Percentiles rank a stretch among this genome's conserved stretches.
These are phyloP conservation scores for Parus major DNA, from an alignment of 2,113 vertebrate species.

Conservation along the genomic window DNA sequence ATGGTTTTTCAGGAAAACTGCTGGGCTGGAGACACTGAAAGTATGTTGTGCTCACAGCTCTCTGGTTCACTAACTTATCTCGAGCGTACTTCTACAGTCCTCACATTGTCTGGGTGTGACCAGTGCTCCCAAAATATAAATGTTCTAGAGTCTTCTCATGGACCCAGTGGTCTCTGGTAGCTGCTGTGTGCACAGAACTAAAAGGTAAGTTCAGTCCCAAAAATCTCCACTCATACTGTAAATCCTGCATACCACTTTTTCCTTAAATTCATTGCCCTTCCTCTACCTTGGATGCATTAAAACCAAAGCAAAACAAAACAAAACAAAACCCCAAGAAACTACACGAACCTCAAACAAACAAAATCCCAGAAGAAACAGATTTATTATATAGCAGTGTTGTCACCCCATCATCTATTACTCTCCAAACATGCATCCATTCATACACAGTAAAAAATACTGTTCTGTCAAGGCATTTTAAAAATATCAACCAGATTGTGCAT, in stretches of 20 bases:
- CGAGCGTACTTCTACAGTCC: background rate
- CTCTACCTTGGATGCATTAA: background rate
- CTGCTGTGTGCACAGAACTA: background rate
- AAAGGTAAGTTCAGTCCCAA: background rate
- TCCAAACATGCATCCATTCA: background rate
- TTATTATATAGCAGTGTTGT: background rate
- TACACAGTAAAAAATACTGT: background rate
- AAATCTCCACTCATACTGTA: background rate
- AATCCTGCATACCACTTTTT: background rate
- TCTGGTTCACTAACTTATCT: background rate
- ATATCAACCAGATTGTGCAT: background rate
- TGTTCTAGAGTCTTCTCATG: fast-evolving
- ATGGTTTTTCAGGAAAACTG: background rate
- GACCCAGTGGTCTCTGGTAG: background rate
- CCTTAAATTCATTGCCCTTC: background rate
- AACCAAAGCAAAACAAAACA: background rate
- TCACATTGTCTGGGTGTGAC: background rate
- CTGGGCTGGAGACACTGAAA: background rate
- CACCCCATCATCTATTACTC: background rate
- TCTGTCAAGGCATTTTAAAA: background rate
- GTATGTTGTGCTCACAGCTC: background rate
- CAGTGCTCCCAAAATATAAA: background rate
- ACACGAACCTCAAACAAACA: background rate
- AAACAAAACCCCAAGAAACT: background rate
- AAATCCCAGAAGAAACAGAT: background rate